Evolutionary conservation across 1,140 invertebrate genomes (phyloP), one percentile per base, ranked within the genome.

Genomic region (Thalassaphorura encarpata): DNA sequence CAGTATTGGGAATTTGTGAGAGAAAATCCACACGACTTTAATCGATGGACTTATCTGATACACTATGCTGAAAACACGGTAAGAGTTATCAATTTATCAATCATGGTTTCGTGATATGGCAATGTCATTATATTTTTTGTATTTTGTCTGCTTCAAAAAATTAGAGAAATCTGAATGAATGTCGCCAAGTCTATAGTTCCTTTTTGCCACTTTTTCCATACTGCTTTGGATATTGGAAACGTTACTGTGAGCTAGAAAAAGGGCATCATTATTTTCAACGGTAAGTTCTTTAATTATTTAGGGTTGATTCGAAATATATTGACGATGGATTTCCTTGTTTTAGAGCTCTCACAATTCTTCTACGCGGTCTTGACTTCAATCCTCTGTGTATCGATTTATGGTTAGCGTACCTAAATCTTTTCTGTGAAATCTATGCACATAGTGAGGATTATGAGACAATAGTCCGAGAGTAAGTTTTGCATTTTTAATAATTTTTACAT

Each of bases 171-270:
- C 16, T 62, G 1, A 33, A 52, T 2, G 46, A 50, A 23, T 60
- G 54, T 23, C 57, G 63, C 1, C 60, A 57, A 53, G 63, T 57
- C 2, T 65, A 62, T 26, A 58, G 60, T 56, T 60, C 63, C 5
- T 65, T 65, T 58, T 45, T 65, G 13, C 63, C 63, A n/a, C 26
- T 65, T 8, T 65, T 62, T 48, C 60, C 63, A 2, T 65, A 65
- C 31, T 65, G 63, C 24, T 65, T 65, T 56, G 63, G 63, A 1
- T 65, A 65, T 41, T 65, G 63, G 63, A 62, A 62, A 31, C 29
- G 63, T 27, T 65, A 65, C 46, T 16, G 41, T 41, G 60, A 62
- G 21, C 11, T 65, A 3, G 63, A 65, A 47, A 64, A 60, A 46
- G 33, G 5, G 29, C 49, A 50, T 33, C 15, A 46, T 19, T 64